phyloP scores from a whole-genome alignment of 2,888 invertebrate species.

The Nemurella pictetii region DNA sequence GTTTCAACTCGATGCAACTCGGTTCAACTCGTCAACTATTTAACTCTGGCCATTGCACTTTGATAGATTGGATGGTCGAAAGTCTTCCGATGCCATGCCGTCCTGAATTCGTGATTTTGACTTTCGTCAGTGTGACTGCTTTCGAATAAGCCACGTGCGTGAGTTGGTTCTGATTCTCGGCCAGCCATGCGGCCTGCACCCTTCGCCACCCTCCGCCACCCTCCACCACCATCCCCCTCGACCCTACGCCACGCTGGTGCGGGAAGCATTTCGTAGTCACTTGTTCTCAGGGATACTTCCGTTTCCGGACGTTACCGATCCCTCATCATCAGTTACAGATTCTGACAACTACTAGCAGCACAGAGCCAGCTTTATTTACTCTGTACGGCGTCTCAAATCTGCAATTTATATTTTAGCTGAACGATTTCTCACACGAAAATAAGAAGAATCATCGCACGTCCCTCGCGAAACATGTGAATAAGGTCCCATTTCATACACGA shows the following conservation, averaged over 20 bases:
- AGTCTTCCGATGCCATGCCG: neutral
- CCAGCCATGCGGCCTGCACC: neutral
- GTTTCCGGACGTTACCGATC: neutral
- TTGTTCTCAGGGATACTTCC: neutral
- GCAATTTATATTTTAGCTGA: neutral
- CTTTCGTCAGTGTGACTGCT: neutral
- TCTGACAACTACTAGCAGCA: neutral
- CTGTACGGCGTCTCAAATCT: neutral
- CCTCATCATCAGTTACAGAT: conserved; percentile 6
- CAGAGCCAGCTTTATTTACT: neutral
- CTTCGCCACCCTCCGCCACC: too few species aligned
- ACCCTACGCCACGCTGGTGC: too few species aligned
- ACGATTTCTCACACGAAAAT: neutral
- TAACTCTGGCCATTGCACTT: neutral
- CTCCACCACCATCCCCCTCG: too few species aligned
- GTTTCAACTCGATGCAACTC: too few species aligned
- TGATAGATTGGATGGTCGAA: neutral
- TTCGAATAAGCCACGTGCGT: neutral
- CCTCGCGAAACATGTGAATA: neutral
- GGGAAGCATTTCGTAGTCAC: neutral
- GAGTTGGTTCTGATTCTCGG: neutral
- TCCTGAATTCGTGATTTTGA: neutral
- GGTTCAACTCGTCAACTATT: neutral
- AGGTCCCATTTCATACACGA: neutral
- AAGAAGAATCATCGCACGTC: neutral